A percentile compares a stretch with the other conserved stretches of the same genome.
These are phyloP conservation scores for Delichon dasypus DNA, from an alignment of 2,797 vertebrate genomes.

Conservation along the genomic window DNA sequence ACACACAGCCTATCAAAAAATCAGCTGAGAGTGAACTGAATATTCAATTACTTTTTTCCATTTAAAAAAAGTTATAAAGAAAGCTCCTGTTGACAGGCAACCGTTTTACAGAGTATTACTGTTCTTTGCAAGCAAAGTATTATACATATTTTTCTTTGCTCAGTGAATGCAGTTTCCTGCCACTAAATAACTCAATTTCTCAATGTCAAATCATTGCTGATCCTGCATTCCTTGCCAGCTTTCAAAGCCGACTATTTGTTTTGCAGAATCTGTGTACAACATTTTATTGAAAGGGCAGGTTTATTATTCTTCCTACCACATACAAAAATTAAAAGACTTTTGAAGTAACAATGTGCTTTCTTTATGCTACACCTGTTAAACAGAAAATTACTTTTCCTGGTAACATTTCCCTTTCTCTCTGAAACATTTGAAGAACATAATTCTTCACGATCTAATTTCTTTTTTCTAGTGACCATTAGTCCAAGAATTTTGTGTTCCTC, in stretches of 20 bases:
- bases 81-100: not conserved
- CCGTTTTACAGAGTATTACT: conserved; percentile 36
- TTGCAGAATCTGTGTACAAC: not conserved
- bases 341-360: not conserved
- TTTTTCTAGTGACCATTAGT: not conserved
- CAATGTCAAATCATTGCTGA: conserved; percentile 48
- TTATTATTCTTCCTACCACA: not conserved
- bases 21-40: conserved; percentile 41
- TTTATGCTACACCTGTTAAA: not conserved
- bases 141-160: not conserved
- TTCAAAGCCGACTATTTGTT: conserved; percentile 27
- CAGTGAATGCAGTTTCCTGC: not conserved
- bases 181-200: conserved; percentile 49
- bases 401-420: not conserved
- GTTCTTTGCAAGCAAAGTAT: not conserved
- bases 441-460: not conserved
- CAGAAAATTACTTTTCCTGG: not conserved
- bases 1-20: conserved; percentile 40
- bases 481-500: not conserved
- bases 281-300: not conserved
- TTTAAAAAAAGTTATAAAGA: conserved; percentile 58
- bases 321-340: not conserved
- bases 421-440: not conserved
- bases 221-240: not conserved
- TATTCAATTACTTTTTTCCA: conserved; percentile 47